Base-by-base conservation (phyloP, 2,888 invertebrate genomes). In the Stenolophus ochropezus region DNA sequence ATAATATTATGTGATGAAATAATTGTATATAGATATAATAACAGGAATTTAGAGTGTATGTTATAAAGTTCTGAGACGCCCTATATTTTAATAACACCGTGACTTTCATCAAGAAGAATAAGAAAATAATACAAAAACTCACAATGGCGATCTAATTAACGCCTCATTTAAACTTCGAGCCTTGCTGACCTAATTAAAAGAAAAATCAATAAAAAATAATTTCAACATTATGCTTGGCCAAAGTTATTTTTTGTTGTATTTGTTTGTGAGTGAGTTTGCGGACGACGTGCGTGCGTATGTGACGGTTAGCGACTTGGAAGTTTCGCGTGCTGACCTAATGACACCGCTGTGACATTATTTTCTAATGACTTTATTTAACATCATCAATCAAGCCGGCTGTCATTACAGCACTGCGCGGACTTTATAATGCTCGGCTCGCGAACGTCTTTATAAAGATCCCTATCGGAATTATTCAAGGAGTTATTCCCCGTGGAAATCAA, bases 291-390 rank as follows among this genome's bases (percentile, higher is more conserved):
- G 23, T 73, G 73, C n/a, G 23, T 73, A 49, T 73, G 21, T 73
- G 14, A n/a, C 20, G 47, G 47, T 14, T 73, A 42, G 33, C 11
- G 11, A 47, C 69, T 69, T 73, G 20, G 21, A 80, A 56, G 73
- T 80, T 80, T 80, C 73, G 80, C 80, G 56, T 80, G 80, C 47
- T 80, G 80, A 80, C 80, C 80, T 80, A 80, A 80, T 80, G 80
- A 73, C 73, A 73, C 73, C 80, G 73, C 73, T 73, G 80, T 80
- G 80, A 80, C 80, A 80, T 80, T 80, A 80, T 80, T 80, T 80
- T 80, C 84, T 86, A 87, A 88, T 87, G 87, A 87, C 87, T 87
- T 87, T 85, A 87, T 87, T 88, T 86, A 85, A 85, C 85, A 85
- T 85, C 86, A 87, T 88, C 87, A 86, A 87, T 87, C 87, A 87